Evolutionary conservation across 2,113 vertebrate species (phyloP).

Genomic region (Onychostruthus taczanowskii): DNA sequence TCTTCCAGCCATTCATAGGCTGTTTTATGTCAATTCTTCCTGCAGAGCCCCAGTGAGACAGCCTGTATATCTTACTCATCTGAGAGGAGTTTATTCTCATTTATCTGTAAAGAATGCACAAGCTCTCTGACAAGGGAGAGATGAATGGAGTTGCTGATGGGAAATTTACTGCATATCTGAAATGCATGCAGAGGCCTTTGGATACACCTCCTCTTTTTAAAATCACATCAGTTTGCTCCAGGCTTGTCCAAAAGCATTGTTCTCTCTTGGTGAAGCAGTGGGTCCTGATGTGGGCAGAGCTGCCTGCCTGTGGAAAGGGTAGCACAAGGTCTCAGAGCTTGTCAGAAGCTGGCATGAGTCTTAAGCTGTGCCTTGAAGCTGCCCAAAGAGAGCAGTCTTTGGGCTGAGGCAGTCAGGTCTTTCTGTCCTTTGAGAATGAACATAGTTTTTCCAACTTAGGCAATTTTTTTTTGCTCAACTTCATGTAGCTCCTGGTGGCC

Average conservation of each 20-base stretch:
- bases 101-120: slow-evolving; percentile 24
- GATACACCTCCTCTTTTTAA: not conserved
- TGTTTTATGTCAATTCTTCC: not conserved
- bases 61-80: not conserved
- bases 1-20: not conserved
- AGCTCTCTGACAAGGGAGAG: not conserved
- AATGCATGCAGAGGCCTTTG: not conserved
- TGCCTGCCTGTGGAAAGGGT: not conserved
- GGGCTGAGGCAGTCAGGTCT: not conserved
- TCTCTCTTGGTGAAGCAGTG: not conserved
- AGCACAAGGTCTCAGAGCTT: not conserved
- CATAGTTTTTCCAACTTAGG: not conserved
- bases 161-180: not conserved
- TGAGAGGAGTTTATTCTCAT: slow-evolving; percentile 15
- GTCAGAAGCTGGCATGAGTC: not conserved
- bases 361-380: too few species aligned
- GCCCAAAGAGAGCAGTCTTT: not conserved
- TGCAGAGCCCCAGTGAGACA: not conserved
- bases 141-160: slow-evolving; percentile 21
- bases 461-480: not conserved
- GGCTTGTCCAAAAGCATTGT: not conserved
- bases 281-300: rapidly evolving
- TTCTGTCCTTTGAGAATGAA: not conserved
- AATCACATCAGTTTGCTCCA: not conserved
- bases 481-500: not conserved